phyloP scores from a whole-genome alignment of 2,888 invertebrate genomes.

The Lamellibrachia satsuma region DNA sequence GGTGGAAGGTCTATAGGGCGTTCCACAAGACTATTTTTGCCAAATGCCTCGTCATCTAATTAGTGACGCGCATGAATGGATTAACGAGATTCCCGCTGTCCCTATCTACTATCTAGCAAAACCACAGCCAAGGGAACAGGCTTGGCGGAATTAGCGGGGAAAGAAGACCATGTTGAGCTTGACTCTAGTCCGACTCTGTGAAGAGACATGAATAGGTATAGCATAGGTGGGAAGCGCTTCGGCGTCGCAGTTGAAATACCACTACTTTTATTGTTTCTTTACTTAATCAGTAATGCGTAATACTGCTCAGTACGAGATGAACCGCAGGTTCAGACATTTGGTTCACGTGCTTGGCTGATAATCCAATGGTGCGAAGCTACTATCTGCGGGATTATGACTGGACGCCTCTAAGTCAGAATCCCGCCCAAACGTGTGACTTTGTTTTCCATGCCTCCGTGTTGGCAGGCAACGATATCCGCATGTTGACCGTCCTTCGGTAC shows the following conservation, averaged over 20 bases:
- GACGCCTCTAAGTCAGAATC: slow-evolving; percentile 73
- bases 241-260: slow-evolving; percentile 67
- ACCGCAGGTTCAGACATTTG: slow-evolving; percentile 73
- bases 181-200: slow-evolving; percentile 75
- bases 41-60: no score
- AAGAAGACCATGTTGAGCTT: slow-evolving; percentile 74
- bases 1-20: no score
- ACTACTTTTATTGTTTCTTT: slow-evolving; percentile 71
- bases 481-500: slow-evolving; percentile 32
- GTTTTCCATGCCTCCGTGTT: slow-evolving; percentile 41
- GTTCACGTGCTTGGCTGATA: slow-evolving; percentile 74
- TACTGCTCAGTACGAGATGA: slow-evolving; percentile 63
- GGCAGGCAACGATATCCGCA: slow-evolving; percentile 65
- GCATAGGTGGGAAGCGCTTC: slow-evolving; percentile 70
- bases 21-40: no score
- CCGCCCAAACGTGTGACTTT: slow-evolving; percentile 65
- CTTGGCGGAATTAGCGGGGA: slow-evolving; percentile 68
- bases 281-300: slow-evolving; percentile 69
- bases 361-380: slow-evolving; percentile 76
- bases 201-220: slow-evolving; percentile 73
- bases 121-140: no score
- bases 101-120: no score
- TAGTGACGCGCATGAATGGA: no score
- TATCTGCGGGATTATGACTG: slow-evolving; percentile 72
- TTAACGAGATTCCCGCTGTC: no score